These are phyloP conservation scores for Spatula versicolor DNA, from an alignment of 2,797 vertebrate genomes.

Conservation along the genomic window DNA sequence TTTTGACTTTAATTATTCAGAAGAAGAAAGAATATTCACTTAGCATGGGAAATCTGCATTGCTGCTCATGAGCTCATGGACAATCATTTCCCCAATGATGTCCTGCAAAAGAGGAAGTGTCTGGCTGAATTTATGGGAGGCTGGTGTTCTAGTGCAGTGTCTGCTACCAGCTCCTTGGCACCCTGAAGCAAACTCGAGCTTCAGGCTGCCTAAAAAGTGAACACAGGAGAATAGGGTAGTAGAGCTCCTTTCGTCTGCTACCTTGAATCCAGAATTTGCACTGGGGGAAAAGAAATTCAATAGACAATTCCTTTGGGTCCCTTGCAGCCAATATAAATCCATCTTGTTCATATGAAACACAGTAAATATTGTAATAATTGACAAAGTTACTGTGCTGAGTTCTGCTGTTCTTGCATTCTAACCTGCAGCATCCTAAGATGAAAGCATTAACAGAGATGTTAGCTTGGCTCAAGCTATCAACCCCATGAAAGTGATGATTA, in stretches of 20 bases:
- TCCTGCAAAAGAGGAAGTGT: neutral
- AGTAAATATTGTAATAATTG: slow-evolving; percentile 18
- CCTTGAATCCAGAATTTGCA: neutral
- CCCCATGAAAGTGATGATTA: neutral
- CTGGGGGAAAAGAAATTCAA: neutral
- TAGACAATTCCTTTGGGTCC: neutral
- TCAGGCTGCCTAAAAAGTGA: neutral
- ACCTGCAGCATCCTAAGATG: neutral
- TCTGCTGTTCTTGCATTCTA: neutral
- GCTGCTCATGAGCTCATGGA: neutral
- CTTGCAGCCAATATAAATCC: neutral
- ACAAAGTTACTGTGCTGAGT: neutral
- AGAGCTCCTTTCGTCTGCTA: neutral
- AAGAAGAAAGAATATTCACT: neutral
- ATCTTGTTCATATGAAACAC: neutral
- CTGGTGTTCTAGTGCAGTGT: neutral
- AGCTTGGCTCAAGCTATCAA: neutral
- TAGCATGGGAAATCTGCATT: neutral
- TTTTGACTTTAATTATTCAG: neutral
- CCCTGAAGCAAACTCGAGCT: neutral
- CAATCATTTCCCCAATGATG: neutral
- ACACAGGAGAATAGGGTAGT: rapidly evolving
- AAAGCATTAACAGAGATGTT: neutral
- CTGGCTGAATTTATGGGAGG: neutral
- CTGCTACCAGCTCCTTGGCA: neutral